A percentile compares a stretch with the other conserved stretches of the same genome.
These are phyloP conservation scores for Habroteleia sp. DNA, from an alignment of 2,888 invertebrate genomes.

Conservation along the genomic window DNA sequence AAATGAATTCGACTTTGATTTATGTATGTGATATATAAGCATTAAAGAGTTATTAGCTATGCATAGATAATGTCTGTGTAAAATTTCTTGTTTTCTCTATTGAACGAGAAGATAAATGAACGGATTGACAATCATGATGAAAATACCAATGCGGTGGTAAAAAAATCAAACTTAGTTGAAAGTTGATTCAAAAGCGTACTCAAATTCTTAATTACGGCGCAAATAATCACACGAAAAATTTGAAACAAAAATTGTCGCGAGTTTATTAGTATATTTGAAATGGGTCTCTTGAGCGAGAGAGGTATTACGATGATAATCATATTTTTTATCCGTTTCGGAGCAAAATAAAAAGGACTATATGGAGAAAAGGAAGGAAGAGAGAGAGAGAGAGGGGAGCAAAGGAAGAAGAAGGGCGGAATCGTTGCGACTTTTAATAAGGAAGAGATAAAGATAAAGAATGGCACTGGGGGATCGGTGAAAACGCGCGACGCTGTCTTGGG, in stretches of 20 bases:
- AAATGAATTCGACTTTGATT: too few species aligned
- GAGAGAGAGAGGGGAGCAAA: conserved; percentile 1
- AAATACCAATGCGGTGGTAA: too few species aligned
- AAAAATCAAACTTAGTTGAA: too few species aligned
- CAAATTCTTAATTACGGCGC: conserved; percentile 21
- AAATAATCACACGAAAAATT: conserved; percentile 27
- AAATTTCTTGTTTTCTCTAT: too few species aligned
- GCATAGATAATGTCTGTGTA: too few species aligned
- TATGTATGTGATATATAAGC: too few species aligned
- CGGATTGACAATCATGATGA: too few species aligned
- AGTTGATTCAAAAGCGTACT: too few species aligned
- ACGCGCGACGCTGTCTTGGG: conserved; percentile 62
- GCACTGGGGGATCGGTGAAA: conserved; percentile 57
- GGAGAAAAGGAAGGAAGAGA: conserved; percentile 42
- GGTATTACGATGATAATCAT: conserved; percentile 52
- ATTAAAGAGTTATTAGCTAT: too few species aligned
- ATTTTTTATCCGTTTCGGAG: conserved; percentile 38
- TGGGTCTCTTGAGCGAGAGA: conserved; percentile 18
- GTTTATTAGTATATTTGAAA: conserved; percentile 28
- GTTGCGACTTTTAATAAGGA: conserved; percentile 65
- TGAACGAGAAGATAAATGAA: too few species aligned
- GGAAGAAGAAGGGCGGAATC: conserved; percentile 11
- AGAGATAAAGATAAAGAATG: conserved; percentile 62
- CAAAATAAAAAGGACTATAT: conserved; percentile 26
- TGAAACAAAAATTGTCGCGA: conserved; percentile 29